Evolutionary conservation across 2,113 vertebrate species (phyloP), one percentile per base, ranked within the genome.

Genomic region (Desmodus rotundus): DNA sequence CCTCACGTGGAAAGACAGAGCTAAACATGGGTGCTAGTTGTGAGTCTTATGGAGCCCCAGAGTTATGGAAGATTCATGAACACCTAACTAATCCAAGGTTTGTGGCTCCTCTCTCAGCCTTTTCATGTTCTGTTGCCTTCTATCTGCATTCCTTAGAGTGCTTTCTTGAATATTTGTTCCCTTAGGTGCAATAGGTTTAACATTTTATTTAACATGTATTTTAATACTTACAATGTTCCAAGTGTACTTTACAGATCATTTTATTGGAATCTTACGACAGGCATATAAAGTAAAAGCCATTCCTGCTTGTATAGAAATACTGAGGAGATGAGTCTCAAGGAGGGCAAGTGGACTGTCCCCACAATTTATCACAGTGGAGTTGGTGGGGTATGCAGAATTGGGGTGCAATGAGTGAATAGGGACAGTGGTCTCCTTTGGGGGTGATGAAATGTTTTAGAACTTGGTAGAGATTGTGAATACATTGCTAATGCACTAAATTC

Each of bases 241-340:
- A 70, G 19, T 70, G 1, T 5, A 68, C 7, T 50, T 9, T 13
- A 74, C 89, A 14, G 19, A 20, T 87, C 58, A 43, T 20, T 89
- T 72, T 73, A 38, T 4, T 93, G 63, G 91, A 65, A 67, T 77
- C 15, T 95, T 84, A 52, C 4, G 83, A 56, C 16, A 19, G 70
- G 0, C 19, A 26, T 38, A 14, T 47, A 88, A 89, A 38, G 20
- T 63, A 11, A 87, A 80, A 68, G 24, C 5, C 31, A 68, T 36
- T 47, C 3, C 3, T 78, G 2, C 31, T 8, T 41, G 65, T 28
- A 41, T 26, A 41, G 19, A 10, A 82, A n/a, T 33, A 22, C 4
- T 8, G 9, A 50, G 16, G 26, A 38, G 67, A n/a, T 31, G 5
- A 43, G 9, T 41, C 33, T 81, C 4, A 74, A 56, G 52, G 4